Conservation (phyloP, 2,113 vertebrate species). For the Campylomormyrus tamandua region DNA sequence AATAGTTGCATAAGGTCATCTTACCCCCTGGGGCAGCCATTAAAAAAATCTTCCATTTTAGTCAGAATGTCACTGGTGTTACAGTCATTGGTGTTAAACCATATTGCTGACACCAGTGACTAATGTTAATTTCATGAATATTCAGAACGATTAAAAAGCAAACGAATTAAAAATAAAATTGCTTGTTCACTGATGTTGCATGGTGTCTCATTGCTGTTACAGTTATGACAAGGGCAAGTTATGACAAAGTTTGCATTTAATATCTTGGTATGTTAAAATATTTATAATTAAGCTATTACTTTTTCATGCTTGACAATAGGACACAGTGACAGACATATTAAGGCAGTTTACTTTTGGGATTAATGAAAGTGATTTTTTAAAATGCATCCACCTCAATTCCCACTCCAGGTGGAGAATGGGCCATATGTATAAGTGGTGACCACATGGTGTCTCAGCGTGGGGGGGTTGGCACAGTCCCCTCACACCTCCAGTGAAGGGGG, state of each 20-base stretch:
- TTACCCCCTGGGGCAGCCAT: background rate
- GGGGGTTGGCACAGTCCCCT: background rate
- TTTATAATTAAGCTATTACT: background rate
- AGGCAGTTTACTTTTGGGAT: background rate
- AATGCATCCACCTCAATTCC: background rate
- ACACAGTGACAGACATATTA: background rate
- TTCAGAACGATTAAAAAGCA: background rate
- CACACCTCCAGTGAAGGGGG: too few species aligned
- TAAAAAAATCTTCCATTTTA: background rate
- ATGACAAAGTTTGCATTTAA: background rate
- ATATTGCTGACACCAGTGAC: background rate
- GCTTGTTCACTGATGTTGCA: background rate
- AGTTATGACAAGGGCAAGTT: background rate
- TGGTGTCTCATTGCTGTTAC: background rate
- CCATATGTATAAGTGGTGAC: background rate
- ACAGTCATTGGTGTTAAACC: background rate
- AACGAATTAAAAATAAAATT: background rate
- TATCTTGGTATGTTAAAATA: background rate
- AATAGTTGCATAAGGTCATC: background rate
- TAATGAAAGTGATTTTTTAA: background rate
- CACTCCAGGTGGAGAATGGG: background rate
- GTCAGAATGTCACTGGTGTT: background rate
- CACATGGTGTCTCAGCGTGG: background rate
- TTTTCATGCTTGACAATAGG: background rate
- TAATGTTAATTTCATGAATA: background rate